Conservation (phyloP, 2,888 invertebrate species). For the Craniophora ligustri region DNA sequence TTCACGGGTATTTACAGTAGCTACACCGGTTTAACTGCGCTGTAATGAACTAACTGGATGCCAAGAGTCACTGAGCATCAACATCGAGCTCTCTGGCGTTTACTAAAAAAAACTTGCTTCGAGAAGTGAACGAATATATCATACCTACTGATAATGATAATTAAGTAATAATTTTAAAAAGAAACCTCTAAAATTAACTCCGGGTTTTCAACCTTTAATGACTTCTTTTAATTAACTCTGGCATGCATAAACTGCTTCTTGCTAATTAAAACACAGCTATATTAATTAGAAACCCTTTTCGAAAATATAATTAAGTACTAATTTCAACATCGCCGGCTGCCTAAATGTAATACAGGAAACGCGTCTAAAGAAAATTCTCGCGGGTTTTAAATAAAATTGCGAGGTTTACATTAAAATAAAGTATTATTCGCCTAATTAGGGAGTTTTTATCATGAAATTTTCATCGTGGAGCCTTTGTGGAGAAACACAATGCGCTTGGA, state of each 20-base stretch:
- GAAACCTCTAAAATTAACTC: slow-evolving; percentile 32
- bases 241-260: slow-evolving; percentile 53
- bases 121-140: too few relatives aligned
- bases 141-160: too few relatives aligned
- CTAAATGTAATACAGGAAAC: slow-evolving; percentile 56
- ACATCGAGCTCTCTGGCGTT: too few relatives aligned
- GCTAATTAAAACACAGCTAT: slow-evolving; percentile 64
- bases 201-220: slow-evolving; percentile 29
- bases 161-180: slow-evolving; percentile 30
- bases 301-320: slow-evolving; percentile 59
- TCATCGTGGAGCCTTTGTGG: slow-evolving; percentile 41
- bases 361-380: slow-evolving; percentile 51
- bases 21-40: too few relatives aligned
- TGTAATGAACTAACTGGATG: too few relatives aligned
- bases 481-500: slow-evolving; percentile 55
- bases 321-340: slow-evolving; percentile 51
- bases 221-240: slow-evolving; percentile 55
- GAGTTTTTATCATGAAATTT: slow-evolving; percentile 32
- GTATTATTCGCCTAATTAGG: slow-evolving; percentile 50
- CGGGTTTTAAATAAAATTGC: slow-evolving; percentile 49
- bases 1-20: too few relatives aligned
- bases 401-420: slow-evolving; percentile 43
- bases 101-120: too few relatives aligned
- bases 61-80: too few relatives aligned
- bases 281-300: slow-evolving; percentile 66